Base-by-base conservation (phyloP, 1,140 invertebrate species). In the Ostrea denselamellosa region DNA sequence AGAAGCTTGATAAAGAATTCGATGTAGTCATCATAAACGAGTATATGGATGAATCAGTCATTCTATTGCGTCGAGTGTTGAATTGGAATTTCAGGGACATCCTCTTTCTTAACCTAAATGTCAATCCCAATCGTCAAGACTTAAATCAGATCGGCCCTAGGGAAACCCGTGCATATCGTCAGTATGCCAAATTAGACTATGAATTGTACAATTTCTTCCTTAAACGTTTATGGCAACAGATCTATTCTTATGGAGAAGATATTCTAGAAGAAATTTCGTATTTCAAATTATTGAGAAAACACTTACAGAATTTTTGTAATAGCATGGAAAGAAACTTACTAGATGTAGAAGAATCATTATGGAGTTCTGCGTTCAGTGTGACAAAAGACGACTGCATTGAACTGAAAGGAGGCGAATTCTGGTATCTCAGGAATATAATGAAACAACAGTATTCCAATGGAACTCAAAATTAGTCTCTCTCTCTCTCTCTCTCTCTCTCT, bases 11-110 rank as follows among this genome's bases (percentile, higher is more conserved):
- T 9, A 14, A 53, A 9, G 85, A 90, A 14, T 96, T 96, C 90
- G 92, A 95, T 87, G 90, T 96, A 14, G 94, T 96, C 17, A 93
- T 96, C 93, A 94, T 96, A 17, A 92, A 94, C 1, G 95, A 96
- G 89, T 91, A 94, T 85, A 95, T 96, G 92, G 95, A 96, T 65
- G 95, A 95, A 90, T 96, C 95, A 5, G 86, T 96, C 52, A 91
- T 96, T 82, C 90, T 96, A 0, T 88, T 96, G 81, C 91, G 92
- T 51, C 90, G 95, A 83, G 86, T 95, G 5, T 92, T 96, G 68
- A 95, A 94, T 83, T 96, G 96, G 96, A 90, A 94, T 8, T 89
- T 95, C 8, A 93, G 94, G 77, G 93, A 95, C 82, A 89, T 96
- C 8, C 86, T 95, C 0, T 91, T 91, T 85, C 53, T 90, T 62